Conservation (phyloP, 2,797 vertebrate species). For the Falco cherrug region DNA sequence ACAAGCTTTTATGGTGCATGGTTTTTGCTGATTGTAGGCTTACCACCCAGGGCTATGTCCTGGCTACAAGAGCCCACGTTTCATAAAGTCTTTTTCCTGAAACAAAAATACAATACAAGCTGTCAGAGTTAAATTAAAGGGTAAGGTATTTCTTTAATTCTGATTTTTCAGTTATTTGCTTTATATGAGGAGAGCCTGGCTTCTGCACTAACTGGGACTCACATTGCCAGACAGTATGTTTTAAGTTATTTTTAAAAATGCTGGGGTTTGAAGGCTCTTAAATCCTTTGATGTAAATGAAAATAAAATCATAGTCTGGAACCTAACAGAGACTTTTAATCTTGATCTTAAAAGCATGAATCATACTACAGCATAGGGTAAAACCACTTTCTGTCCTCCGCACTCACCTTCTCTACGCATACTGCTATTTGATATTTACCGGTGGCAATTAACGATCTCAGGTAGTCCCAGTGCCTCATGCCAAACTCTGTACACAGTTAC, state of each 20-base stretch:
- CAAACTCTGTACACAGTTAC: neutral
- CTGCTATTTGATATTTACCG: conserved; percentile 28
- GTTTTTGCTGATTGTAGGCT: neutral
- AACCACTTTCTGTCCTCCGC: conserved; percentile 20
- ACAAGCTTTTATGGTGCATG: neutral
- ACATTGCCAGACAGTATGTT: conserved; percentile 50
- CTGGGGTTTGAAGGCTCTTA: conserved; percentile 54
- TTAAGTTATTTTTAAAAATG: conserved; percentile 66
- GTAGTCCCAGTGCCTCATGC: neutral
- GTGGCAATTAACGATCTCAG: conserved; percentile 28
- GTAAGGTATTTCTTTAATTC: conserved; percentile 40
- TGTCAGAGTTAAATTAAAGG: conserved; percentile 34
- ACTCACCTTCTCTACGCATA: neutral
- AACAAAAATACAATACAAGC: neutral
- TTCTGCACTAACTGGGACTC: conserved; percentile 20
- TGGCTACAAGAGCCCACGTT: neutral
- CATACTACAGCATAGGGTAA: neutral
- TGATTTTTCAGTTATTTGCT: conserved; percentile 38
- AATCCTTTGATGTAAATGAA: conserved; percentile 68
- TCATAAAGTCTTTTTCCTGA: neutral
- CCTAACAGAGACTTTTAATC: conserved; percentile 48
- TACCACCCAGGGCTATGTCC: neutral
- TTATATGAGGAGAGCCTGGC: conserved; percentile 18
- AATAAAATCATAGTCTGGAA: conserved; percentile 57
- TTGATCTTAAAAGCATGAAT: conserved; percentile 44